Base-by-base conservation (phyloP, 53 echinoderm and acorn worm species). In the Arbacia lixula region DNA sequence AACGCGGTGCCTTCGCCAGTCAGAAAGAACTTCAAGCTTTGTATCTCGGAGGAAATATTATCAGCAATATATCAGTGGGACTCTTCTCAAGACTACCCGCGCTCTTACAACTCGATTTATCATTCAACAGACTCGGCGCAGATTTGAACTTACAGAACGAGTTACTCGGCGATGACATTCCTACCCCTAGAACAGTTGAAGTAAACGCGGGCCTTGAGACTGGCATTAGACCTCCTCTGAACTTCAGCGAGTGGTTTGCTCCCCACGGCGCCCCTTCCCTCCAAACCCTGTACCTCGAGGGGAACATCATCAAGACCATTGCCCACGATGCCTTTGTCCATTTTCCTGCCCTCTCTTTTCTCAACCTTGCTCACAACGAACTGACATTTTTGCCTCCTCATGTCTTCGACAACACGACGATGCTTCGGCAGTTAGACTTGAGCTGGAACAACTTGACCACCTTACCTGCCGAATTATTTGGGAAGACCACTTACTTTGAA, bases 21-120 rank as follows among this genome's bases (percentile, higher is more conserved):
- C 79, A 60, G 39, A 38, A 60, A 16, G 36, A 60, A 37, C 79
- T 78, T 60, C 38, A 40, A 39, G 60, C 17, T 37, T 43, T 78
- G 22, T 60, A 78, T 17, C 27, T 78, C 28, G 61, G 60, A 22
- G 43, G 39, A 25, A 78, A 78, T 40, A 24, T 78, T 17, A 57
- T 78, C 61, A 60, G 79, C 79, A 78, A 78, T 78, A 78, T 78
- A 35, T 78, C 79, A 38, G 36, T 38, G 14, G 79, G 60, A 37
- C 38, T 78, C 4, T 78, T 78, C 26, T 41, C 58, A 36, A 37
- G 29, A 36, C 39, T 78, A 19, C 40, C 58, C 21, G 22, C 19
- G 79, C 27, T 78, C 27, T 26, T 27, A 38, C 79, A 78, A 57
- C 60, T 78, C 25, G 79, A 78, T 17, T 78, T 78, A 40, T 78